Evolutionary conservation across 2,888 invertebrate species (phyloP).

Genomic region (Escarpia spicata): DNA sequence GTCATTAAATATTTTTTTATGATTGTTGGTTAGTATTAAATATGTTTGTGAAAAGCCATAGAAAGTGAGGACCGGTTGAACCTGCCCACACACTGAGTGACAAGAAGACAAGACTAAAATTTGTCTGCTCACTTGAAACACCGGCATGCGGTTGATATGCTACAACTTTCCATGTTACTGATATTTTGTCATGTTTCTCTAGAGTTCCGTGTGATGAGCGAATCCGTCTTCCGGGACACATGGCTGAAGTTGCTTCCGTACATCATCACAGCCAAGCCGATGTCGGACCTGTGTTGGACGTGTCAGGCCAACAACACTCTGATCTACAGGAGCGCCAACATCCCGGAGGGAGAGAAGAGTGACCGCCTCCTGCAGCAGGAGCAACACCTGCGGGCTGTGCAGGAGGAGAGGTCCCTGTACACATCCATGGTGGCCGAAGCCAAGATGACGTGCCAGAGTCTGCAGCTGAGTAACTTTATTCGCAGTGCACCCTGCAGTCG

Average conservation of each 20-base stretch:
- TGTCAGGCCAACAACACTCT: constrained; percentile 23
- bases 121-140: not conserved
- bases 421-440: not conserved
- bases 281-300: constrained; percentile 20
- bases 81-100: not conserved
- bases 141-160: not conserved
- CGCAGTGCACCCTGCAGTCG: constrained; percentile 23
- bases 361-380: constrained; percentile 17
- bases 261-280: not conserved
- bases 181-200: not conserved
- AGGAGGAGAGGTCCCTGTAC: constrained; percentile 24
- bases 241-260: not conserved
- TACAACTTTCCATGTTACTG: not conserved
- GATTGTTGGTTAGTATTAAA: not conserved
- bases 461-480: not conserved
- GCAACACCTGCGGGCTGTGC: constrained; percentile 23
- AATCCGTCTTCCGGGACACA: constrained; percentile 1
- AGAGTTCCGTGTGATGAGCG: constrained; percentile 20
- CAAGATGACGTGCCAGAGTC: not conserved
- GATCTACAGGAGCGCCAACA: constrained; percentile 8
- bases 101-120: not conserved
- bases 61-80: not conserved
- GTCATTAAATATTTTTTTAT: not conserved
- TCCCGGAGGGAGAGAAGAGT: constrained; percentile 13
- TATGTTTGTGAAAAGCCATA: not conserved